Evolutionary conservation across 2,113 vertebrate species (phyloP), one percentile per base, ranked within the genome.

Genomic region (Bufo gargarizans): DNA sequence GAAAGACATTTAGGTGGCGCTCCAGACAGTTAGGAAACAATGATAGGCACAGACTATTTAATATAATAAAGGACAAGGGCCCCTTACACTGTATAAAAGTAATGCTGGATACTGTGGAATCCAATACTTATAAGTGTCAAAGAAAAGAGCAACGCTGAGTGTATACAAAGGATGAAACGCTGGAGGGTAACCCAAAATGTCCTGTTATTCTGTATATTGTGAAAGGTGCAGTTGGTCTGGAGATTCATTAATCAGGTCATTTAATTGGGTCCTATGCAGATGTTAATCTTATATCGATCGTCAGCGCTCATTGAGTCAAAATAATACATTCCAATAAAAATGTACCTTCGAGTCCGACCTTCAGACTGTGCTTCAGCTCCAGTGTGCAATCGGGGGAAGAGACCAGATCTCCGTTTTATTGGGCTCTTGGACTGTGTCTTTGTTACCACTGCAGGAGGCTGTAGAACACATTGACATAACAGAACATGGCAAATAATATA

Each of bases 351-450:
- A 0, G 91, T 91, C 92, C 95, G 95, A 92, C 93, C 93, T 71
- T 99, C 98, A 0, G 89, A 92, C 89, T 96, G 97, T 85, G 96
- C 96, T 90, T 99, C 98, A 0, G 98, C 93, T 0, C 96, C 95
- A 0, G 97, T 97, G 92, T 98, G 96, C 91, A 98, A 94, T 17
- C 98, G 96, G 8, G 97, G 97, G 77, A 99, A 99, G 55, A 99
- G 94, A 47, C 96, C 97, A 0, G 98, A 99, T 0, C 97, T 94
- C 50, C 97, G 92, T 92, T 98, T 99, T 93, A 97, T 96, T 0
- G 98, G 98, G 84, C 97, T 99, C 91, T 98, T 95, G 0, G 98
- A 96, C 22, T 97, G 97, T 91, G 96, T 97, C 90, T 96, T 98
- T 17, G 92, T 87, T 16, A 91, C 91, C 65, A 92, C 88, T 0